Base-by-base conservation (phyloP, 1,140 invertebrate genomes). In the Scaptomyza graminum region DNA sequence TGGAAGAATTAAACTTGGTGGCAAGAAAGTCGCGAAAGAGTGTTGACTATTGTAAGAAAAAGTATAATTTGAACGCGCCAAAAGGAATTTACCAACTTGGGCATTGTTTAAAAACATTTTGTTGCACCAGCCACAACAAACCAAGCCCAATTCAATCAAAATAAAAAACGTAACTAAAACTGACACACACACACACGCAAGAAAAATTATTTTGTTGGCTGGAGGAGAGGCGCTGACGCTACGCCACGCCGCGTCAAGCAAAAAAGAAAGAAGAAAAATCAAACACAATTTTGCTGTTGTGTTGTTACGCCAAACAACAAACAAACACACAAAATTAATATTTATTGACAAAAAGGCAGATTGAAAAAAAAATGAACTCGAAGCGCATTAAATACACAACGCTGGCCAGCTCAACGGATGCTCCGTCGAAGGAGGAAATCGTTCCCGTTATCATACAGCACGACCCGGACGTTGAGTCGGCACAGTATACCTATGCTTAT, bases 401-500 rank as follows among this genome's bases (percentile, higher is more conserved):
- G 12, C 16, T 80, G 39, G 60, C 76, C 0, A 54, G 60, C 22
- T 15, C 49, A 31, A 61, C 16, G 1, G 46, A 61, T 31, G 73
- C 69, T 0, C 15, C 59, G 0, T 56, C 75, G 5, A 91, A 90
- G 60, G 72, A 88, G 51, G 90, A 91, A 25, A 74, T 90, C 3
- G 76, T 90, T 31, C 82, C 90, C n/a, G 89, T 90, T 3, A 63
- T 91, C 46, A 79, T 90, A 44, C 90, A 90, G 1, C 65, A 77
- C 16, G 65, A 71, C n/a, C 56, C 18, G 1, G 64, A 62, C 3
- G 70, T 46, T 12, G 79, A 64, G 2, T 60, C 71, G 44, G 61
- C 74, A 7, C 84, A 90, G 22, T 91, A 91, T 64, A 87, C 90
- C 0, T 90, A 91, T 64, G 80, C 90, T 0, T 91, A 91, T 55